phyloP scores from a whole-genome alignment of 2,797 vertebrate species.

The Argya squamiceps region DNA sequence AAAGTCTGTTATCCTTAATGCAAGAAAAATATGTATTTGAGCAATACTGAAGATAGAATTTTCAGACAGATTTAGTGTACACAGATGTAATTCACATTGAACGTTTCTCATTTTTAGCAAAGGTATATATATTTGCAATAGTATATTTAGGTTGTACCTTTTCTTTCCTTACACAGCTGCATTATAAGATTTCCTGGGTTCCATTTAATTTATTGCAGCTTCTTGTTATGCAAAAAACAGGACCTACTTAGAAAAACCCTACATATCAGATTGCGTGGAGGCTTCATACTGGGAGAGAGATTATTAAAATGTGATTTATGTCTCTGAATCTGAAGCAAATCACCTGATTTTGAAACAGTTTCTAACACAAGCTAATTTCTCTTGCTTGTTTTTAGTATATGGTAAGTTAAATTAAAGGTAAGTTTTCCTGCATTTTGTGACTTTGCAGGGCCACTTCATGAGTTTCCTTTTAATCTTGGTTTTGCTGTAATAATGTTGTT shows the following conservation, averaged over 20 bases:
- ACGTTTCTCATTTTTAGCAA: constrained; percentile 45
- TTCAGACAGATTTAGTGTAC: constrained; percentile 58
- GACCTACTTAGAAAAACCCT: constrained; percentile 61
- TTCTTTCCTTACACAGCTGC: constrained; percentile 36
- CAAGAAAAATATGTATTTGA: constrained; percentile 42
- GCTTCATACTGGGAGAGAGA: constrained; percentile 64
- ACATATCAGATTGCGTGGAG: constrained; percentile 57
- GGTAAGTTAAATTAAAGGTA: constrained; percentile 50
- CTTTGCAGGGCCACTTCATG: constrained; percentile 24
- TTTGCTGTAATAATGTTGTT: constrained; percentile 21
- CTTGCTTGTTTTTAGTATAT: constrained; percentile 52
- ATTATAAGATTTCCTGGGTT: constrained; percentile 53
- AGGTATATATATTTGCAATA: constrained; percentile 47
- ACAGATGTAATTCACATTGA: constrained; percentile 26
- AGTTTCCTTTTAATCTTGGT: constrained; percentile 6
- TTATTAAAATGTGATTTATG: constrained; percentile 71
- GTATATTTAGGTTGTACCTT: constrained; percentile 39
- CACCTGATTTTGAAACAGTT: constrained; percentile 60
- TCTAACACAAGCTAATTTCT: constrained; percentile 65
- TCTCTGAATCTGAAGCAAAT: constrained; percentile 63
- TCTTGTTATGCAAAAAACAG: constrained; percentile 65
- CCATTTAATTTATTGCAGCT: constrained; percentile 58
- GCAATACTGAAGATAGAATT: constrained; percentile 51
- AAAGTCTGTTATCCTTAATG: constrained; percentile 52
- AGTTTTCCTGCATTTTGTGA: constrained; percentile 41